Base-by-base conservation (phyloP, 2,113 vertebrate species). In the Sorex fumeus region DNA sequence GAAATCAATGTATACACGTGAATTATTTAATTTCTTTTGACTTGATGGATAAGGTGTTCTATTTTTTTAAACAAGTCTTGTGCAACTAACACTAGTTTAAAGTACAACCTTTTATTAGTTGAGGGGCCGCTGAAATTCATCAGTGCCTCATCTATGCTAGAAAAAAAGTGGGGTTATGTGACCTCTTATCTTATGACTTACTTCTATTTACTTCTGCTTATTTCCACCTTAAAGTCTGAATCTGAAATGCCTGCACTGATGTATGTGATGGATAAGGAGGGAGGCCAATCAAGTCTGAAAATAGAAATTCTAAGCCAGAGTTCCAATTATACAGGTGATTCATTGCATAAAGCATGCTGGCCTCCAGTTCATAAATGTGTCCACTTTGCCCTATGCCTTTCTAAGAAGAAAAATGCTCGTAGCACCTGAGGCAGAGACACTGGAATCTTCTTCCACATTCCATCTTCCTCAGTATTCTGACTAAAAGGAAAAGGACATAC, bases 241-340 rank as follows among this genome's bases (percentile, higher is more conserved):
- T 91, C 25, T 34, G 21, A 92, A 95, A 91, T 91, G 87, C 69
- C 50, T 93, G 28, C 50, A 94, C 91, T 87, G 74, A 82, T 96
- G 70, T 50, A 67, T 27, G 16, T 71, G 28, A 34, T 64, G 19
- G 66, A n/a, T 40, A 86, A 80, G 47, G 21, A 88, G 32, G 3
- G 7, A 30, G 43, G 3, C 18, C 64, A 85, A 53, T 34, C 0
- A 72, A 79, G 30, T 25, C 72, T 62, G 28, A 19, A 74, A 43
- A 45, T 34, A 86, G 43, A 92, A 86, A 87, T 93, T 70, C 8
- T 28, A 78, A 86, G 34, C 92, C 64, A 84, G 85, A 78, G 85
- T 90, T 87, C 6, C 25, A 69, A 28, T 16, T 79, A 34, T 43
- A 15, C 43, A 23, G 23, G 66, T 50, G 60, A 94, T 8, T 88